phyloP scores from a whole-genome alignment of 2,797 vertebrate species.

The Sebastes cheni region DNA sequence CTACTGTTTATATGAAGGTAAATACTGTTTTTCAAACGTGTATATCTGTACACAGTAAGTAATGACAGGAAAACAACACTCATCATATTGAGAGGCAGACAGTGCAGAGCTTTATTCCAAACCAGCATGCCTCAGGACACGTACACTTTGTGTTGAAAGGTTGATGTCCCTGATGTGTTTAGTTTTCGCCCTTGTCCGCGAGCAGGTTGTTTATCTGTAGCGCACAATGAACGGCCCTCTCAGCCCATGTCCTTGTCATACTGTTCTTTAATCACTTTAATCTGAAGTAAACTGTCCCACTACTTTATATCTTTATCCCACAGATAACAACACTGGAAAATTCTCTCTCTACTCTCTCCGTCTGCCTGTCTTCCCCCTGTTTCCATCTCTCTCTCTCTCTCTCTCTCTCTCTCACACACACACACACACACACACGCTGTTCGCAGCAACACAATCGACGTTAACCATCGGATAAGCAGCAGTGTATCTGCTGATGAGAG shows the following conservation, averaged over 20 bases:
- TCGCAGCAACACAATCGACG: constrained; percentile 42
- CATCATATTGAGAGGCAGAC: constrained; percentile 36
- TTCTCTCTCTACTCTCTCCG: constrained; percentile 22
- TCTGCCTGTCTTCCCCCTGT: not conserved
- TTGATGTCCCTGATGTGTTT: constrained; percentile 68
- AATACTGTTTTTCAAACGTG: not conserved
- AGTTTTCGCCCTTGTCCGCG: constrained; percentile 67
- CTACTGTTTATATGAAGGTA: constrained; percentile 24
- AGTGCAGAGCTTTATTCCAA: constrained; percentile 34
- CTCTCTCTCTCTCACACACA: constrained; percentile 21
- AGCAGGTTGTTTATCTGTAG: constrained; percentile 82
- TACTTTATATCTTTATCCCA: constrained; percentile 70
- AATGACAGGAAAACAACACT: constrained; percentile 11
- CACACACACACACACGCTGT: constrained; percentile 20
- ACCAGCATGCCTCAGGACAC: constrained; percentile 77
- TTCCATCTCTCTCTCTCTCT: not conserved
- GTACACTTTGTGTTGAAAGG: constrained; percentile 73
- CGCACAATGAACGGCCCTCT: constrained; percentile 66
- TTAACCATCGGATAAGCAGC: constrained; percentile 41
- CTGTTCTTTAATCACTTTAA: constrained; percentile 69
- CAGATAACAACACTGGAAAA: constrained; percentile 63
- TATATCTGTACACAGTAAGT: not conserved
- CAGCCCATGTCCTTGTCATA: constrained; percentile 61
- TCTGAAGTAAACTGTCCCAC: constrained; percentile 77
- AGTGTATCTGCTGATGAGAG: constrained; percentile 59